phyloP scores from a whole-genome alignment of 2,797 vertebrate genomes.

The Sus cebifrons region DNA sequence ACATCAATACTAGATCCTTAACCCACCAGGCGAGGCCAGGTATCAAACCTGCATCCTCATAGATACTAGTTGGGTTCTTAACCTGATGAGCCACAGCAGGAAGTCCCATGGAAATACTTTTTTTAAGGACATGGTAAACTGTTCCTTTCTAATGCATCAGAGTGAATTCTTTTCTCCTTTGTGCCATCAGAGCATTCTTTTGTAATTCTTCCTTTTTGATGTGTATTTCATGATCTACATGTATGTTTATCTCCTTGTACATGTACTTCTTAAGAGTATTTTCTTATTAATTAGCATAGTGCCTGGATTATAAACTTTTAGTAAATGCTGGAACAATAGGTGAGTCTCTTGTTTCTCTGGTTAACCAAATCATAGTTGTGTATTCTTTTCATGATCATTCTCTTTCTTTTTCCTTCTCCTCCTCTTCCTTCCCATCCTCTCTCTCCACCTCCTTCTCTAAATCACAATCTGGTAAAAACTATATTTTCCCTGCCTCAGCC shows the following conservation, averaged over 20 bases:
- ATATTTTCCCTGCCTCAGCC: background rate
- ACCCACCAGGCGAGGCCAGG: too few species aligned
- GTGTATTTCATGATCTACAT: background rate
- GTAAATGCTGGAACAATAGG: background rate
- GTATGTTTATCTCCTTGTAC: background rate
- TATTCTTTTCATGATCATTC: background rate
- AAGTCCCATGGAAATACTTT: background rate
- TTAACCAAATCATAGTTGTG: too few species aligned
- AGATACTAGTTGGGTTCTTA: too few species aligned
- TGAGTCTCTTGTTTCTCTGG: background rate
- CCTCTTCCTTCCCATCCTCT: background rate
- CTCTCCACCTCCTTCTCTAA: background rate
- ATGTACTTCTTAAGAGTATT: background rate
- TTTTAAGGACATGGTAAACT: background rate
- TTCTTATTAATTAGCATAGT: background rate
- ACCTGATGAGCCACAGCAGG: too few species aligned
- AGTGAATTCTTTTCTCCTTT: background rate
- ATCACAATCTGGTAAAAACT: background rate
- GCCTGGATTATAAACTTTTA: background rate
- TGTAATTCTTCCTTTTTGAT: background rate
- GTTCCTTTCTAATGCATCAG: background rate
- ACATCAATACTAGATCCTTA: too few species aligned
- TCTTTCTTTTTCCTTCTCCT: background rate
- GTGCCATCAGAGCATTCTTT: too few species aligned
- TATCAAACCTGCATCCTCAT: too few species aligned